Evolutionary conservation across 2,113 vertebrate species (phyloP).

Genomic region (Apaloderma vittatum): DNA sequence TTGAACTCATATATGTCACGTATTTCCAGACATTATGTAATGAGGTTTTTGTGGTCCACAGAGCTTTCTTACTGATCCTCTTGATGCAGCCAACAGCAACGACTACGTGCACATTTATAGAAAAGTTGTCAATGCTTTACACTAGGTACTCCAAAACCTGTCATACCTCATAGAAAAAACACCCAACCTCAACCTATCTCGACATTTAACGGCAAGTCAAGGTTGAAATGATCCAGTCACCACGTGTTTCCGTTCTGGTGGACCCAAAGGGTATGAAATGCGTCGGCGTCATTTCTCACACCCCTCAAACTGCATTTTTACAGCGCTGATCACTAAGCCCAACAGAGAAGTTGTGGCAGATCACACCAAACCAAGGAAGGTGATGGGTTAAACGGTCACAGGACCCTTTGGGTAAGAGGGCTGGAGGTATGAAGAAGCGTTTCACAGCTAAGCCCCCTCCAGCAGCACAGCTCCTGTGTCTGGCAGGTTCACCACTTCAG

Average conservation of each 20-base stretch:
- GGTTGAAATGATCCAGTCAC: not conserved
- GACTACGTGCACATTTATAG: not conserved
- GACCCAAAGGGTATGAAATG: not conserved
- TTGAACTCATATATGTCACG: not conserved
- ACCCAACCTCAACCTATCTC: not conserved
- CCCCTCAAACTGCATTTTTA: not conserved
- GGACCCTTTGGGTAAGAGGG: too few relatives aligned
- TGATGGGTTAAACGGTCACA: not conserved
- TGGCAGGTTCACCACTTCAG: not conserved
- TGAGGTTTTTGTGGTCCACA: conserved; percentile 68
- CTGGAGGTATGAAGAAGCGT: not conserved
- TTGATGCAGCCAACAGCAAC: not conserved
- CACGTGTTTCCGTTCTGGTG: not conserved
- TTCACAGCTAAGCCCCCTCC: not conserved
- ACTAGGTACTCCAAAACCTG: not conserved
- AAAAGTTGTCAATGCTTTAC: not conserved
- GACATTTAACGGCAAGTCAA: not conserved
- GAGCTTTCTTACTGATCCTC: conserved; percentile 19
- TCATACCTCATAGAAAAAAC: not conserved
- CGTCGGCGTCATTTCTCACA: rapidly evolving
- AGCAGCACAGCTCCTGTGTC: not conserved
- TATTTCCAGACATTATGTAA: conserved; percentile 66
- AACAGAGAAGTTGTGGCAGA: not conserved
- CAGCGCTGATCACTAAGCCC: not conserved
- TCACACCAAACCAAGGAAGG: not conserved